These are phyloP conservation scores for Anhinga anhinga DNA, from an alignment of 2,113 vertebrate species.

Conservation along the genomic window DNA sequence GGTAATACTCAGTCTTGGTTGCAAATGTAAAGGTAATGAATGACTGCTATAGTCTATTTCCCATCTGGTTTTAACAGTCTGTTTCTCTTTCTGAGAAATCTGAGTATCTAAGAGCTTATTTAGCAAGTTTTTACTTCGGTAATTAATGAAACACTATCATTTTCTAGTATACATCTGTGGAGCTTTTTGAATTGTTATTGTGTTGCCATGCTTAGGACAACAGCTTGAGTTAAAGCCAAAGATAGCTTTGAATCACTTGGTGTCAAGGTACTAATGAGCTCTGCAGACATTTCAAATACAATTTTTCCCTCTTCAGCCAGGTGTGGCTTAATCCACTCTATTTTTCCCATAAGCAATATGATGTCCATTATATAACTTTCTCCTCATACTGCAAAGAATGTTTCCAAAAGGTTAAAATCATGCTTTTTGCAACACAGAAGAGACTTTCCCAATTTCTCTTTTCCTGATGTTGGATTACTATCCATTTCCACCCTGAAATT, in stretches of 20 bases:
- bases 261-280: conserved; percentile 74
- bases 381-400: conserved; percentile 1
- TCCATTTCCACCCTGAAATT: not conserved
- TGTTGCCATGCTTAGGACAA: conserved; percentile 51
- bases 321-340: conserved; percentile 73
- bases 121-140: conserved; percentile 52
- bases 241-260: conserved; percentile 71
- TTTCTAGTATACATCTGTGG: conserved; percentile 45
- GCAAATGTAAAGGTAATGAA: not conserved
- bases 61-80: conserved; percentile 22
- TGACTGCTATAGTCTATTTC: not conserved
- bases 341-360: conserved; percentile 65
- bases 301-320: conserved; percentile 57
- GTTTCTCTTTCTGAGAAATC: not conserved
- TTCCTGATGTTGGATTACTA: not conserved
- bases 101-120: not conserved
- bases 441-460: not conserved
- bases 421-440: not conserved
- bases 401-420: conserved; percentile 38
- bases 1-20: not conserved
- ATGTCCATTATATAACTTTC: conserved; percentile 16
- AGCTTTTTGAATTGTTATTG: conserved; percentile 45
- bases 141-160: conserved; percentile 46
- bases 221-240: conserved; percentile 72
- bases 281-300: conserved; percentile 72